Base-by-base conservation (phyloP, 2,113 vertebrate genomes). In the Pterophyllum scalare region DNA sequence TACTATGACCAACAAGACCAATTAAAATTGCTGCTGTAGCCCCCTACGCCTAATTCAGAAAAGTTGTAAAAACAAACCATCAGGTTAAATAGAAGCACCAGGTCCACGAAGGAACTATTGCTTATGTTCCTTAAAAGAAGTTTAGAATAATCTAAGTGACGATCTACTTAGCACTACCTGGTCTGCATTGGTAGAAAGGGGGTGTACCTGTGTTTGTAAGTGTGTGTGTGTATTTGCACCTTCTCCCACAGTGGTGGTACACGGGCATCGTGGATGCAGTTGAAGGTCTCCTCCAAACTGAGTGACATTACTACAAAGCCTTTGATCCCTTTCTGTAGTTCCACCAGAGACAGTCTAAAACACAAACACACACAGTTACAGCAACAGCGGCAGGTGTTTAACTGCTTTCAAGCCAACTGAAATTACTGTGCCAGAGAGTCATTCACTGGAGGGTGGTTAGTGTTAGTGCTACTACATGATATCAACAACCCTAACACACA, bases 301-400 rank as follows among this genome's bases (percentile, higher is more conserved):
- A 96, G 94, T 4, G 97, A 97, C 97, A 98, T 97, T 91, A 98
- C 96, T 59, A 97, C 96, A 35, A 97, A 94, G 6, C 97, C 97
- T 89, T 96, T 97, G 80, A 98, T 97, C 9, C 97, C 97, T 61
- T 94, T 97, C 92, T 98, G 96, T 81, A 98, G 94, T 80, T 97
- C 96, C 58, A 88, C 85, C 85, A 98, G 92, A 9, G 97, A 97
- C 0, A 79, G 92, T 28, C 97, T 97, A 46, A 83, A n/a, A 87
- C 24, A 89, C 46, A 87, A 33, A 89, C 70, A 84, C 14, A 87
- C 33, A 83, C 46, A 81, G 7, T 72, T 56, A 40, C 1, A 20
- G 46, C 58, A 61, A 49, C 46, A 52, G 58, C 0, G 38, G 3
- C 31, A 59, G 43, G 9, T 70, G 6, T 70, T 70, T 52, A 26